Conservation (phyloP, 2,888 invertebrate species). For the Criorhina ranunculi region DNA sequence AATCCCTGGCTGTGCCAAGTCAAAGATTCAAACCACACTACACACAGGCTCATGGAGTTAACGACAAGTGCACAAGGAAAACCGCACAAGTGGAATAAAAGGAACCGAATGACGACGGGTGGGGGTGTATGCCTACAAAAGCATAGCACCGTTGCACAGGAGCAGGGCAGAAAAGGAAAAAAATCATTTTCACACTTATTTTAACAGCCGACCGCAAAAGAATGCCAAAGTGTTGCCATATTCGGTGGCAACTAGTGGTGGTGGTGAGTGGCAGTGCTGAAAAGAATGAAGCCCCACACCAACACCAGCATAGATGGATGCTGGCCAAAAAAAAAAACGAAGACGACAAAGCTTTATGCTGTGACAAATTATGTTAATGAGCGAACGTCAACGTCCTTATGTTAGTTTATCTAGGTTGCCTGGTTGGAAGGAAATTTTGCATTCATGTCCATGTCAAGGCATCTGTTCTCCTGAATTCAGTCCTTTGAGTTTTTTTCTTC, state of each 20-base stretch:
- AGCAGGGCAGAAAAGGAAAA: conserved; percentile 78
- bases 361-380: conserved; percentile 77
- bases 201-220: conserved; percentile 80
- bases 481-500: conserved; percentile 34
- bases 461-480: conserved; percentile 69
- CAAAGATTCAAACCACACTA: conserved; percentile 60
- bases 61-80: conserved; percentile 58
- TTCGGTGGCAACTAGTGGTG: conserved; percentile 67
- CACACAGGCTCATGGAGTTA: conserved; percentile 34
- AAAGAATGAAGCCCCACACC: conserved; percentile 34
- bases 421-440: conserved; percentile 61
- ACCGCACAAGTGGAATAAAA: conserved; percentile 46
- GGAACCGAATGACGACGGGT: background rate
- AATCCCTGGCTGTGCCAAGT: conserved; percentile 67
- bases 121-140: conserved; percentile 6
- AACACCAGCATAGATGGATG: conserved; percentile 40
- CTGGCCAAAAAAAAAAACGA: conserved; percentile 50
- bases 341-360: conserved; percentile 58
- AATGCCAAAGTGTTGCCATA: conserved; percentile 74
- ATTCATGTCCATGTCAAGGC: conserved; percentile 76
- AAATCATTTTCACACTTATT: conserved; percentile 82
- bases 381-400: conserved; percentile 75
- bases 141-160: conserved; percentile 2
- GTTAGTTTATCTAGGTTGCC: conserved; percentile 72
- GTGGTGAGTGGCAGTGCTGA: conserved; percentile 27